Evolutionary conservation across 2,888 invertebrate species (phyloP).

Genomic region (Catocala sponsa): DNA sequence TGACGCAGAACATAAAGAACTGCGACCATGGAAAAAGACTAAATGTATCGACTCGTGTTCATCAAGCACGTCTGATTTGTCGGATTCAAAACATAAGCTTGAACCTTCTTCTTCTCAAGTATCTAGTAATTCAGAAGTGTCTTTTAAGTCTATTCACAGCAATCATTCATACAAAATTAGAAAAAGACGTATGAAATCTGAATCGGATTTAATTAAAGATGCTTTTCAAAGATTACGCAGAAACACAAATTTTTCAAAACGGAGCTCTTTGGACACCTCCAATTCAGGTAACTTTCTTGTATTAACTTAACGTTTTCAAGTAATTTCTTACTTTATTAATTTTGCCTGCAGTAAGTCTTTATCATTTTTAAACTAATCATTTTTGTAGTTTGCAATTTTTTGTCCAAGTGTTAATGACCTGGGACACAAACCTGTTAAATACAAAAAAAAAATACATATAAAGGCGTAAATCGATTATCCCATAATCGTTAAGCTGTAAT

Average conservation of each 20-base stretch:
- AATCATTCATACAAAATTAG: conserved; percentile 75
- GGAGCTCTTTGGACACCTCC: conserved; percentile 59
- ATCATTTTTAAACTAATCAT: no score
- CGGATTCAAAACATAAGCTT: conserved; percentile 53
- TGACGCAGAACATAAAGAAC: conserved; percentile 60
- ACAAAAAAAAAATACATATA: no score
- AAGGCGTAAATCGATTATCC: no score
- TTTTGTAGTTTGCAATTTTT: no score
- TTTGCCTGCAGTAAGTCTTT: no score
- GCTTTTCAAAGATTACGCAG: conserved; percentile 72
- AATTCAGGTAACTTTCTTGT: conserved; percentile 59
- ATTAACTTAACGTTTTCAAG: no score
- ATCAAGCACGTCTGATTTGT: conserved; percentile 67
- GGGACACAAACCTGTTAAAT: no score
- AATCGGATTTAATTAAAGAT: conserved; percentile 73
- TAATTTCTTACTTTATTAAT: no score
- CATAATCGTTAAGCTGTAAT: no score
- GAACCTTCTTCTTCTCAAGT: conserved; percentile 58
- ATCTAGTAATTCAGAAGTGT: conserved; percentile 74
- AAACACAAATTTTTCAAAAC: conserved; percentile 56
- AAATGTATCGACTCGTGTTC: conserved; percentile 69
- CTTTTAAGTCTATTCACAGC: conserved; percentile 79
- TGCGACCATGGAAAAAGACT: conserved; percentile 72
- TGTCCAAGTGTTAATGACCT: no score
- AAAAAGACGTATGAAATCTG: conserved; percentile 76